Evolutionary conservation across 1,140 invertebrate species (phyloP).

Genomic region (Amyelois transitella): DNA sequence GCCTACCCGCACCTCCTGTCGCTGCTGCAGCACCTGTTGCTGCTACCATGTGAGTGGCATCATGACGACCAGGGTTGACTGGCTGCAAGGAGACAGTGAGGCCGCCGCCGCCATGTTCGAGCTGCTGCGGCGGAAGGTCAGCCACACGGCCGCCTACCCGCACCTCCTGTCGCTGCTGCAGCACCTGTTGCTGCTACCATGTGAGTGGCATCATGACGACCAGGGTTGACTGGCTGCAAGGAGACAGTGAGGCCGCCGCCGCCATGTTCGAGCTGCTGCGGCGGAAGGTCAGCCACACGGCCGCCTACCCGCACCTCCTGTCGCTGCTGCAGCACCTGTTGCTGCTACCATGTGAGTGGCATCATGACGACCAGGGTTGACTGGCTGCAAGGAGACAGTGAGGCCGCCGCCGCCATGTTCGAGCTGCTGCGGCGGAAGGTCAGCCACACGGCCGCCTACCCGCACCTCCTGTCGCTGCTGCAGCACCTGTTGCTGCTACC

Average conservation of each 20-base stretch:
- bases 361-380: too few relatives aligned
- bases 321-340: constrained; percentile 94
- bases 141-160: constrained; percentile 93
- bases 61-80: constrained; percentile 92
- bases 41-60: constrained; percentile 88
- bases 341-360: constrained; percentile 88
- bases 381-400: constrained; percentile 88
- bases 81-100: constrained; percentile 95
- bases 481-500: constrained; percentile 94
- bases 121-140: constrained; percentile 90
- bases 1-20: constrained; percentile 96
- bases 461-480: constrained; percentile 92
- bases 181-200: constrained; percentile 92
- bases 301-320: constrained; percentile 94
- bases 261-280: constrained; percentile 95
- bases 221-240: constrained; percentile 92
- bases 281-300: constrained; percentile 92
- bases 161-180: constrained; percentile 94
- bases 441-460: constrained; percentile 93
- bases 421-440: constrained; percentile 92
- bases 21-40: constrained; percentile 91
- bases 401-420: constrained; percentile 95
- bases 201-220: constrained; percentile 87
- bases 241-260: constrained; percentile 95
- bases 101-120: constrained; percentile 97